Conservation (phyloP, 2,888 invertebrate species). For the Herminia tarsipennalis region DNA sequence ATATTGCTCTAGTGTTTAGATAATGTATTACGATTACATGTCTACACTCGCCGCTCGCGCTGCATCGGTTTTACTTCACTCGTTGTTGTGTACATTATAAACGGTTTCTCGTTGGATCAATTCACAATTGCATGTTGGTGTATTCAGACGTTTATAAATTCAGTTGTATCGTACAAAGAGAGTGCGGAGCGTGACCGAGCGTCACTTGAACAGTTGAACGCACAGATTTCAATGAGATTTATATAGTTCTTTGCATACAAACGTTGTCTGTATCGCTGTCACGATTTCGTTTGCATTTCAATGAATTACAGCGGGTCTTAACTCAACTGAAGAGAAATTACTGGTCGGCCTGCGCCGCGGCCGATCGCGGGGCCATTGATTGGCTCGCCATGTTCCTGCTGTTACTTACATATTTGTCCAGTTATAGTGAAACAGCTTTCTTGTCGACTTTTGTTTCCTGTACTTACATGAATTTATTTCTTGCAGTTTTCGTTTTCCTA, state of each 20-base stretch:
- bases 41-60: background rate
- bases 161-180: conserved; percentile 29
- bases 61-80: conserved; percentile 17
- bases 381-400: conserved; percentile 36
- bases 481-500: conserved; percentile 44
- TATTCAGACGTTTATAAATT: conserved; percentile 48
- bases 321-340: conserved; percentile 40
- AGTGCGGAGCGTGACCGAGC: conserved; percentile 50
- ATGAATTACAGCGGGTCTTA: conserved; percentile 37
- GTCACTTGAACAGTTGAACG: conserved; percentile 21
- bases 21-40: conserved; percentile 1
- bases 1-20: conserved; percentile 4
- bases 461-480: conserved; percentile 36
- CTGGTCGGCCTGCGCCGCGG: conserved; percentile 23
- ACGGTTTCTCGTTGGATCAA: conserved; percentile 55
- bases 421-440: conserved; percentile 48
- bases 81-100: conserved; percentile 37
- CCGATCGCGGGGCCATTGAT: conserved; percentile 28
- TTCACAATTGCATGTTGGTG: conserved; percentile 46
- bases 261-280: conserved; percentile 40
- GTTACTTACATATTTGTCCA: conserved; percentile 47
- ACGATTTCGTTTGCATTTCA: conserved; percentile 52
- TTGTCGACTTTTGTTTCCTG: conserved; percentile 43
- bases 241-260: conserved; percentile 48
- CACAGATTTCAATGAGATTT: conserved; percentile 41